Evolutionary conservation across 2,113 vertebrate species (phyloP).

Genomic region (Clupea harengus): DNA sequence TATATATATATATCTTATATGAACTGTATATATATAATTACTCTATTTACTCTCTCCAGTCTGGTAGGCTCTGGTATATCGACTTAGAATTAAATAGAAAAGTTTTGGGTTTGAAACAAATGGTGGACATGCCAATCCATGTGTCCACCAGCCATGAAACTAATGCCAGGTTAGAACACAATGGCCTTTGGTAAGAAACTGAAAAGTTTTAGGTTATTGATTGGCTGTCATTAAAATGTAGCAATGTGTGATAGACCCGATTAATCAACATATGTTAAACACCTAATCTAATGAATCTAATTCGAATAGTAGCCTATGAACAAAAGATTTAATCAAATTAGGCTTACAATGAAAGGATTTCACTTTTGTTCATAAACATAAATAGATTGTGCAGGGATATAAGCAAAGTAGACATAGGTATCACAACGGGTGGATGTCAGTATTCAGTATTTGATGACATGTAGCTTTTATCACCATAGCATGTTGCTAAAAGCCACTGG

Average conservation of each 20-base stretch:
- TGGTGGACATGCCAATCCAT: neutral
- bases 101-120: neutral
- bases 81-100: neutral
- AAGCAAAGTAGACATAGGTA: neutral
- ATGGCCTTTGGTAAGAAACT: too few species aligned
- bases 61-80: neutral
- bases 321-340: neutral
- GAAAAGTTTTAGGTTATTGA: too few species aligned
- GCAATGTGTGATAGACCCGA: neutral
- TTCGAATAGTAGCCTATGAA: neutral
- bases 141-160: neutral
- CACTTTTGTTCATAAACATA: neutral
- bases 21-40: neutral
- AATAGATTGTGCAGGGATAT: neutral
- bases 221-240: too few species aligned
- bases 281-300: neutral
- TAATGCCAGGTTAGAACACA: too few species aligned
- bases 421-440: neutral
- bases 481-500: neutral
- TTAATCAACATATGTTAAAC: neutral
- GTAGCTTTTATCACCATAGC: neutral
- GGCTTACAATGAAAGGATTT: neutral
- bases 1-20: neutral
- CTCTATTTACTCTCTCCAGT: neutral
- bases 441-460: neutral